These are phyloP conservation scores for Cirrhinus mrigala DNA, from an alignment of 2,797 vertebrate genomes.

Conservation along the genomic window DNA sequence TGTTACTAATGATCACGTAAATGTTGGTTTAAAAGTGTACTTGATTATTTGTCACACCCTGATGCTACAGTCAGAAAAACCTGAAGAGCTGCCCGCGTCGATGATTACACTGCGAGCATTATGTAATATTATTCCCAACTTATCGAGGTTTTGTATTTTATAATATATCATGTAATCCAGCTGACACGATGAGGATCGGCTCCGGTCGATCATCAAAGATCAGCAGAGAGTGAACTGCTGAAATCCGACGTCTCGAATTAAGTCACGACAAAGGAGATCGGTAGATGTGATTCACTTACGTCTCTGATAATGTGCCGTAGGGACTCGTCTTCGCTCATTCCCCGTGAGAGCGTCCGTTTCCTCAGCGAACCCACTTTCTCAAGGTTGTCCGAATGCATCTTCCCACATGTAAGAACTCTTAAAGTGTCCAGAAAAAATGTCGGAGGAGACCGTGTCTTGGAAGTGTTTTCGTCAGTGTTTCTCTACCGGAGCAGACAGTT, in stretches of 20 bases:
- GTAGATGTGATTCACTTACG: constrained; percentile 59
- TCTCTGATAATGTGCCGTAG: constrained; percentile 80
- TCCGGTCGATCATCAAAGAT: not conserved
- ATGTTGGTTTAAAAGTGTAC: not conserved
- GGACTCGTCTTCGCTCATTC: constrained; percentile 82
- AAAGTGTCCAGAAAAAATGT: not conserved
- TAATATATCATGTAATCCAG: not conserved
- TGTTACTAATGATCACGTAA: no score
- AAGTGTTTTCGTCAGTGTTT: not conserved
- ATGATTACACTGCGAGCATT: no score
- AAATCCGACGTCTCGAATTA: not conserved
- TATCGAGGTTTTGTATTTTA: not conserved
- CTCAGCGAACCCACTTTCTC: constrained; percentile 76
- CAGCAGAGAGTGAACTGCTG: not conserved
- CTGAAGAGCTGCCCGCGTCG: not conserved
- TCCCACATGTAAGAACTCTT: not conserved
- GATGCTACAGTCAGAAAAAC: not conserved
- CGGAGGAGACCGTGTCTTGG: not conserved
- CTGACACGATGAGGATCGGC: no score
- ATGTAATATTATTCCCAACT: not conserved
- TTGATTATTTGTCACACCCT: not conserved
- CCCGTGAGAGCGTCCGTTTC: constrained; percentile 76
- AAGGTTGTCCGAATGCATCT: constrained; percentile 74
- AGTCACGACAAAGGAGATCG: not conserved
- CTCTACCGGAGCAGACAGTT: not conserved